phyloP scores from a whole-genome alignment of 2,797 vertebrate species.

The Alfaro cultratus region DNA sequence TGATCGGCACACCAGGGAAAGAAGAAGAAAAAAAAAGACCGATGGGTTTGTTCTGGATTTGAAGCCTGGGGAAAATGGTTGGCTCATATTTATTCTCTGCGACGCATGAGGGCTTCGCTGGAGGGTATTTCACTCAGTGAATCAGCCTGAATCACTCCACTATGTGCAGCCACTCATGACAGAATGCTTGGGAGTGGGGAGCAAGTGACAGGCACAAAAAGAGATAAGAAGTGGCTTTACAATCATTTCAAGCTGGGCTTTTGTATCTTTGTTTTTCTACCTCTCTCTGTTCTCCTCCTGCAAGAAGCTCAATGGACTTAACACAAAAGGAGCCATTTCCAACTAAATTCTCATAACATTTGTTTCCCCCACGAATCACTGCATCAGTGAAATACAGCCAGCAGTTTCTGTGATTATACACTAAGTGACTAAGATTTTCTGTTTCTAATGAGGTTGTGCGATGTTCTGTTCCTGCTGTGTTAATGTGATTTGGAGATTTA shows the following conservation, averaged over 20 bases:
- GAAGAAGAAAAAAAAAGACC: background rate
- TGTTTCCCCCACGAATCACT: conserved; percentile 1
- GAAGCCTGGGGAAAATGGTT: conserved; percentile 54
- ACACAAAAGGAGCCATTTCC: conserved; percentile 11
- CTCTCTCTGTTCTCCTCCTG: conserved; percentile 11
- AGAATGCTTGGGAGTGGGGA: conserved; percentile 48
- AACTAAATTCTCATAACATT: conserved; percentile 1
- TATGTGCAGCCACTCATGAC: conserved; percentile 71
- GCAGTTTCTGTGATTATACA: conserved; percentile 35
- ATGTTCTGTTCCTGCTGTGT: conserved; percentile 5
- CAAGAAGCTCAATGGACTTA: background rate
- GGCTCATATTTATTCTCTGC: conserved; percentile 58
- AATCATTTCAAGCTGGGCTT: conserved; percentile 54
- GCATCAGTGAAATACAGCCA: conserved; percentile 11
- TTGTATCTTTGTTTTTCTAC: conserved; percentile 55
- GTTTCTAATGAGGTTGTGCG: conserved; percentile 20
- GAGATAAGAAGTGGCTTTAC: conserved; percentile 58
- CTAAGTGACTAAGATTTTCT: conserved; percentile 16
- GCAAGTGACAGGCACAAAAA: conserved; percentile 51
- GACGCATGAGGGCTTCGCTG: conserved; percentile 57
- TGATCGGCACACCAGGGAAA: conserved; percentile 14
- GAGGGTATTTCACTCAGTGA: conserved; percentile 72
- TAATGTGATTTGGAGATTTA: conserved; percentile 21
- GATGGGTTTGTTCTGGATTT: conserved; percentile 18
- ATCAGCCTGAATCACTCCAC: conserved; percentile 74